Evolutionary conservation across 2,797 vertebrate genomes (phyloP), one percentile per base, ranked within the genome.

Genomic region (Hypotaenidia okinawae): DNA sequence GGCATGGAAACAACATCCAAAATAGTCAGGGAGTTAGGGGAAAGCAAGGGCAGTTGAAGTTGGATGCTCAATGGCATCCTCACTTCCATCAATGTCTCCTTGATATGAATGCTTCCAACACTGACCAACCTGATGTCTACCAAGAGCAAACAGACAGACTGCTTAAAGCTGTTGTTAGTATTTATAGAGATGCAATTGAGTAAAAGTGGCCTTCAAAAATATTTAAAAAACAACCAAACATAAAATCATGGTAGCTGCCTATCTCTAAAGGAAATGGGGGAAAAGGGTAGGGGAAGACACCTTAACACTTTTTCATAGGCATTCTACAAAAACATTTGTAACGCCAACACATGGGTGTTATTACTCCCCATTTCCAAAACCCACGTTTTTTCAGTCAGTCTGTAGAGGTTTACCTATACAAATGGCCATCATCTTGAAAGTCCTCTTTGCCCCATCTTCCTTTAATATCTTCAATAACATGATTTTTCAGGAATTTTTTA

Each of bases 381-480:
- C 1, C 11, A 15, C 18, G 1, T 2, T 6, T 22, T 82, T 80
- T 52, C 37, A 61, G 5, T 43, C 24, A 35, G 7, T 0, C 0
- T 30, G 8, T 8, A 51, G 8, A 57, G 25, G 4, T 69, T 96
- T 97, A 99, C 99, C 99, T 98, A 96, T 99, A 99, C 59, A 99
- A 97, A 52, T 97, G 98, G 37, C 98, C 93, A 58, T 97, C 98
- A 94, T 99, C 99, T 91, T 99, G 98, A 96, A 99, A 99, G 88
- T 99, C 98, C 80, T 99, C 99, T 89, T 98, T 99, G 17, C 99
- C 99, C 94, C 99, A 99, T 41, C 98, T 98, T 81, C 99, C 99
- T 93, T 99, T 99, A 90, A 99, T 97, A 88, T 99, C 99, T 96
- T 99, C 99, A 25, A 99, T 98, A 72, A 99, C 99, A 1, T 99